Conservation (phyloP, 2,888 invertebrate species). For the Microplitis manilae region DNA sequence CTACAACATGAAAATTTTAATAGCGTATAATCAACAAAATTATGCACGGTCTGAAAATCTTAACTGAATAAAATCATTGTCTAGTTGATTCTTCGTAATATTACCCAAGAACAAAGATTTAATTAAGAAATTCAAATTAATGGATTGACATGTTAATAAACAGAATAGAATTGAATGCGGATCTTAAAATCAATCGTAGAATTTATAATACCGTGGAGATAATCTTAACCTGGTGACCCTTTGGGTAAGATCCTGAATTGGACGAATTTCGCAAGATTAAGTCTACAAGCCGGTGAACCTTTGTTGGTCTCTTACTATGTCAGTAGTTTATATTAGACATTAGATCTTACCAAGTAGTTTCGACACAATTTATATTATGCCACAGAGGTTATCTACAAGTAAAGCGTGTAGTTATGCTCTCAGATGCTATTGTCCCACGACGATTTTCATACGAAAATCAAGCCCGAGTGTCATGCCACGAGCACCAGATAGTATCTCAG, state of each 20-base stretch:
- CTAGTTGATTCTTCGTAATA: no score
- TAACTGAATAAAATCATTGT: no score
- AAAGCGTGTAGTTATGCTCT: not conserved
- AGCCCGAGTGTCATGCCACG: constrained; percentile 20
- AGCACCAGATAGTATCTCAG: constrained; percentile 22
- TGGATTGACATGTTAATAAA: no score
- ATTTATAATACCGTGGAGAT: not conserved
- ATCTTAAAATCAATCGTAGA: not conserved
- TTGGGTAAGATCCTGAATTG: constrained; percentile 45
- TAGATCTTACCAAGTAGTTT: constrained; percentile 22
- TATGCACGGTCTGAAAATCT: no score
- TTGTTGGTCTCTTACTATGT: constrained; percentile 19
- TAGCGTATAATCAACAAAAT: no score
- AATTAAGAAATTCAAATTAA: no score
- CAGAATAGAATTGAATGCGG: no score
- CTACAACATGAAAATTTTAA: no score
- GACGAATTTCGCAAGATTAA: constrained; percentile 51
- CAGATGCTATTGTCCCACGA: constrained; percentile 39
- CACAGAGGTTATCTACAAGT: constrained; percentile 31
- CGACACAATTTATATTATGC: constrained; percentile 45
- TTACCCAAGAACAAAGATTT: no score
- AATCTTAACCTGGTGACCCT: constrained; percentile 51
- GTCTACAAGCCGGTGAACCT: constrained; percentile 44
- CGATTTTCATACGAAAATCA: constrained; percentile 38
- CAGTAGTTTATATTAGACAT: constrained; percentile 34